Percentiles rank a stretch among this genome's conserved stretches.
These are phyloP conservation scores for Cabera pusaria DNA, from an alignment of 2,888 invertebrate genomes.

Conservation along the genomic window DNA sequence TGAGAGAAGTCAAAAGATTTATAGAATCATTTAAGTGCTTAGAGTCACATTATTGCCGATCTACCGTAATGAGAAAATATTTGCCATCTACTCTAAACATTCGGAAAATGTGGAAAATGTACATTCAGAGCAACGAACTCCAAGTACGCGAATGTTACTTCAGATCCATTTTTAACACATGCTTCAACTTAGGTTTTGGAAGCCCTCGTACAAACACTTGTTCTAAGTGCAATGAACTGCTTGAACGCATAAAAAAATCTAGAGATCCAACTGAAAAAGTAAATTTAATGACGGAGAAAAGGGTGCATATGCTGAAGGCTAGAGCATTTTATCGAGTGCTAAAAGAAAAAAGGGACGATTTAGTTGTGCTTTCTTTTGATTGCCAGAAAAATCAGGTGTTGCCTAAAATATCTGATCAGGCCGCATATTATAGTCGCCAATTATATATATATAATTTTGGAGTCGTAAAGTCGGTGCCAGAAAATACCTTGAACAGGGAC, in stretches of 20 bases:
- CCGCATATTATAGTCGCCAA: constrained; percentile 35
- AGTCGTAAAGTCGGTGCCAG: constrained; percentile 27
- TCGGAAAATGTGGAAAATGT: constrained; percentile 13
- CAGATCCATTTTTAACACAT: constrained; percentile 5
- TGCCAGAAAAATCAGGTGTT: constrained; percentile 32
- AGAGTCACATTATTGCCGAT: constrained; percentile 27
- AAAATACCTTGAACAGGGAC: constrained; percentile 26
- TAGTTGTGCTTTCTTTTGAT: constrained; percentile 16
- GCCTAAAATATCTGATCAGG: constrained; percentile 35
- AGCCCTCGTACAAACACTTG: constrained; percentile 1
- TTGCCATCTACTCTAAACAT: constrained; percentile 26
- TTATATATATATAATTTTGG: constrained; percentile 38
- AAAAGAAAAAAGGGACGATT: constrained; percentile 23
- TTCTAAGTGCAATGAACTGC: not conserved
- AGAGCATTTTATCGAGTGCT: constrained; percentile 27
- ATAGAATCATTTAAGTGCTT: constrained; percentile 22
- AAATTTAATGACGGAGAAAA: constrained; percentile 25
- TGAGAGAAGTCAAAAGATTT: not conserved
- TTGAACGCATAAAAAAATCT: constrained; percentile 12
- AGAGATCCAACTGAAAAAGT: constrained; percentile 16
- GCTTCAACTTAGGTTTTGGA: constrained; percentile 6
- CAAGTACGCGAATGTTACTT: constrained; percentile 8
- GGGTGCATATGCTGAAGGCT: constrained; percentile 25
- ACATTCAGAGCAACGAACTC: constrained; percentile 3
- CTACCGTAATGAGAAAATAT: constrained; percentile 24